Conservation (phyloP, 2,888 invertebrate species). For the Athrips mouffetella region DNA sequence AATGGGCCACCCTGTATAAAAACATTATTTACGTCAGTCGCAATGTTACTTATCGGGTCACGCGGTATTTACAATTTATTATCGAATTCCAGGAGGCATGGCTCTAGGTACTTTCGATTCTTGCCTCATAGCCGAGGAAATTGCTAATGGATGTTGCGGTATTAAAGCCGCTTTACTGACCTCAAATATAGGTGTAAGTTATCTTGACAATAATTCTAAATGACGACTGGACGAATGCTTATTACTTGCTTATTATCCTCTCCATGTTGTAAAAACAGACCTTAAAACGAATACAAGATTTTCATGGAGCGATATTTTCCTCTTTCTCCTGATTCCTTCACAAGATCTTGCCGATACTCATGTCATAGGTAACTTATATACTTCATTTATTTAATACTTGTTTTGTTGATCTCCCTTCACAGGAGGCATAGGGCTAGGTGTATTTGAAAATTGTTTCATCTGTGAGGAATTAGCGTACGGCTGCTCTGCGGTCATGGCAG, state of each 20-base stretch:
- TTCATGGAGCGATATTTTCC: conserved; percentile 7
- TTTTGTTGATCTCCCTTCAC: conserved; percentile 29
- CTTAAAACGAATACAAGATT: background rate
- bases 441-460: conserved; percentile 85
- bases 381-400: background rate
- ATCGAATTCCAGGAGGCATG: conserved; percentile 66
- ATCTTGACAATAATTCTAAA: background rate
- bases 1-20: no score
- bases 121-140: conserved; percentile 77
- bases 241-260: conserved; percentile 4
- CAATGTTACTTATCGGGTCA: conserved; percentile 7
- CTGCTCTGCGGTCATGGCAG: conserved; percentile 95
- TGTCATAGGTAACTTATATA: background rate
- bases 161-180: conserved; percentile 54
- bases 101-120: conserved; percentile 75
- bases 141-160: conserved; percentile 82
- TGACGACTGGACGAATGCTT: background rate
- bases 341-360: no score
- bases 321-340: no score
- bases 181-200: conserved; percentile 47
- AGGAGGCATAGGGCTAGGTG: conserved; percentile 88
- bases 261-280: background rate
- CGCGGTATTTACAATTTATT: conserved; percentile 71
- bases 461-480: conserved; percentile 94
- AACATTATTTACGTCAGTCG: no score